Base-by-base conservation (phyloP, 2,797 vertebrate species). In the Sparidentex hasta region DNA sequence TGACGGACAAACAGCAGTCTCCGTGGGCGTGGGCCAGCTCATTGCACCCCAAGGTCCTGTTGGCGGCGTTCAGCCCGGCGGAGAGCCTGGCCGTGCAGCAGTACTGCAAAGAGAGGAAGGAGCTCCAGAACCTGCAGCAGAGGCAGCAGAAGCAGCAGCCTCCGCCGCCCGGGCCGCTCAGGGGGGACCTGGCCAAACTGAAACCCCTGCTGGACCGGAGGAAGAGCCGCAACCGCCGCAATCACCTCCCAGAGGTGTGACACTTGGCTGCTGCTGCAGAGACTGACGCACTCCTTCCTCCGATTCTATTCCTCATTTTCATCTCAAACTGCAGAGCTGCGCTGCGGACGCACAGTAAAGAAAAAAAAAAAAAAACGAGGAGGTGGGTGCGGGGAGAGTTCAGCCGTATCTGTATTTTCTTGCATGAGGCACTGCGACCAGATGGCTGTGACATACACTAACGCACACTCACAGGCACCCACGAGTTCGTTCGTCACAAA, bases 221-320 rank as follows among this genome's bases (percentile, higher is more conserved):
- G 72, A 99, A 98, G 96, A 98, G 97, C 92, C 96, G 98, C 77
- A 99, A 98, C 84, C 95, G 98, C 76, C 96, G 98, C 58, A 97
- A 98, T 81, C 97, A 98, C 81, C 89, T 96, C 78, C 96, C 96
- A 2, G 95, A 94, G 92, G 96, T 80, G 95, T 98, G 95, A 93
- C 62, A 23, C 79, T 25, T 1, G 54, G 21, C 12, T 5, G 43
- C 25, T 18, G 69, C 51, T 16, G 62, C 76, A 70, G 50, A 73
- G 29, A 86, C 50, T 27, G 77, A 85, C 58, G 7, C 56, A 74
- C 67, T 12, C 65, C 66, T 55, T 78, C 54, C 52, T 75, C 17
- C 74, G 21, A 56, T 71, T 50, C 67, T 25, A 16, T 4, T 25
- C 27, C 69, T 65, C 29, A 48, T 66, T 74, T 50, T 38, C 84